phyloP scores from a whole-genome alignment of 2,888 invertebrate species.

The Isoperla grammatica region DNA sequence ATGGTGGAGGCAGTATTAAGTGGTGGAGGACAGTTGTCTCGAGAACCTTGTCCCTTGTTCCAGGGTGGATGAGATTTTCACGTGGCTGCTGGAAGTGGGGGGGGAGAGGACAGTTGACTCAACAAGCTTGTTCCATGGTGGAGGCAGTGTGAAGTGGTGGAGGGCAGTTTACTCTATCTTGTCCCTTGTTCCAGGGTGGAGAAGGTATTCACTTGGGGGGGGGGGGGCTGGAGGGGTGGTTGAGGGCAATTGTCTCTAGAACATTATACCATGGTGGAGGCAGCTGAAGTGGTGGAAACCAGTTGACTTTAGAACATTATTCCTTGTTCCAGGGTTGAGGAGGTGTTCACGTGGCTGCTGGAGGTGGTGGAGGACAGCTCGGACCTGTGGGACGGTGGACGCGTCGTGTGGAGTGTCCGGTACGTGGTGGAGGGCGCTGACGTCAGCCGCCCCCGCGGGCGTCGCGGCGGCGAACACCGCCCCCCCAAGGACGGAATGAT shows the following conservation, averaged over 20 bases:
- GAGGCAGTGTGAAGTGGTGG: no score
- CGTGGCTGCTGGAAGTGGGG: conserved; percentile 85
- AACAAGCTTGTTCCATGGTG: no score
- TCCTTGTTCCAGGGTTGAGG: conserved; percentile 51
- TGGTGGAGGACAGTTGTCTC: conserved; percentile 40
- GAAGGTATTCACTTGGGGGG: conserved; percentile 86
- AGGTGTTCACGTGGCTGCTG: conserved; percentile 86
- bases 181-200: conserved; percentile 46
- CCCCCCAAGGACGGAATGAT: conserved; percentile 45
- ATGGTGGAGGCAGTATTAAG: conserved; percentile 77
- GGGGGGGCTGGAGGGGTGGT: conserved; percentile 86
- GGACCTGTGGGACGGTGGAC: conserved; percentile 73
- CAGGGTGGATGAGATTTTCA: conserved; percentile 73
- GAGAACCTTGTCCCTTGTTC: conserved; percentile 23
- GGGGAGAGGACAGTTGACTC: conserved; percentile 56
- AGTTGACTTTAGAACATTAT: not conserved
- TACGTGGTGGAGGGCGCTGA: conserved; percentile 49
- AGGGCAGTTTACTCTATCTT: no score
- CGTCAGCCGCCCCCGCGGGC: not conserved
- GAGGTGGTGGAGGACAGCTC: conserved; percentile 78
- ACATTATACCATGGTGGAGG: conserved; percentile 83
- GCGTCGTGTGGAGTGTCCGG: conserved; percentile 80
- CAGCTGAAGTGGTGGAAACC: conserved; percentile 55
- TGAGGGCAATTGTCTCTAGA: conserved; percentile 70
- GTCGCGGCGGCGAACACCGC: conserved; percentile 38